These are phyloP conservation scores for Cataglyphis cursor DNA, from an alignment of 2,888 invertebrate genomes.

Conservation along the genomic window DNA sequence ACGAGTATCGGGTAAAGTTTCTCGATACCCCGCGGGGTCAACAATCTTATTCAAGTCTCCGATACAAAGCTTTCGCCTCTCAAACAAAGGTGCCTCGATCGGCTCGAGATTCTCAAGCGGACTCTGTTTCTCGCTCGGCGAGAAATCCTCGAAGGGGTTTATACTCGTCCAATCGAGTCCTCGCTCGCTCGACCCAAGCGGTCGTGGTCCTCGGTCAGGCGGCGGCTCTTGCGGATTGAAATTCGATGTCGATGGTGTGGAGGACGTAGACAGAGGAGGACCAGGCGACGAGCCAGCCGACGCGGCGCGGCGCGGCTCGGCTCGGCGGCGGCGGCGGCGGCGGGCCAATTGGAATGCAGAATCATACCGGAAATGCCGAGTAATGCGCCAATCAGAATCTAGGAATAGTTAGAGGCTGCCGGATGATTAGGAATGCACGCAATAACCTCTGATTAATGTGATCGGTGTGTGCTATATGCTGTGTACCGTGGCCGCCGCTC, in stretches of 20 bases:
- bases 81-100: constrained; percentile 20
- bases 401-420: constrained; percentile 85
- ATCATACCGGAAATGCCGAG: constrained; percentile 87
- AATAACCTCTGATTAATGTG: constrained; percentile 87
- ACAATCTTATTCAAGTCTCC: constrained; percentile 27
- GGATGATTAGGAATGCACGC: constrained; percentile 87
- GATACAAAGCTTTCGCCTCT: constrained; percentile 30
- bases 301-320: constrained; percentile 58
- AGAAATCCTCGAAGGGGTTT: constrained; percentile 30
- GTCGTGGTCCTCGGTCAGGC: constrained; percentile 64
- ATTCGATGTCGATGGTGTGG: constrained; percentile 68
- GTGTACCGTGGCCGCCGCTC: constrained; percentile 73
- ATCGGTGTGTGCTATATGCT: constrained; percentile 84
- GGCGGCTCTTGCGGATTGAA: constrained; percentile 72
- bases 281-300: constrained; percentile 41
- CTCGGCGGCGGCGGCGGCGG: constrained; percentile 71
- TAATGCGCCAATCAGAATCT: constrained; percentile 87
- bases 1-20: constrained; percentile 8
- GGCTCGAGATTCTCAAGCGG: constrained; percentile 12
- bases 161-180: constrained; percentile 24
- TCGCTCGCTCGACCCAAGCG: constrained; percentile 21
- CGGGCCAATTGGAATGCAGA: constrained; percentile 86
- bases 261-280: constrained; percentile 40
- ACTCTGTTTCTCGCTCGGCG: neutral
- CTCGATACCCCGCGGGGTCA: neutral